Percentiles rank a stretch among this genome's conserved stretches.
Evolutionary conservation across 2,888 invertebrate species (phyloP).

Genomic region (Holacanthella duospinosa): DNA sequence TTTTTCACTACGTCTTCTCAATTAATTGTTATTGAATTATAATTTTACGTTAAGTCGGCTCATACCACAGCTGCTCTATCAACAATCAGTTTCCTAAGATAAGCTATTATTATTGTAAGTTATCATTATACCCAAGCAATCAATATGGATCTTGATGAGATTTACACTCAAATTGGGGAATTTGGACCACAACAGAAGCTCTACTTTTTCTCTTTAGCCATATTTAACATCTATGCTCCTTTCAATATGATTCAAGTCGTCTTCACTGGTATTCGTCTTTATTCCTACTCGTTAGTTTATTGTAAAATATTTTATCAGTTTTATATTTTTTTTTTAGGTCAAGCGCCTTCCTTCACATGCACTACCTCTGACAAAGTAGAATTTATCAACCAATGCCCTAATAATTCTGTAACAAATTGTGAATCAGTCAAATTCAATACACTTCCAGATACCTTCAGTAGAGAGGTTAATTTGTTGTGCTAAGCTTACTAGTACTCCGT

Average conservation of each 20-base stretch:
- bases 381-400: slow-evolving; percentile 21
- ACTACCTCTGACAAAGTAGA: not conserved
- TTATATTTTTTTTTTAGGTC: slow-evolving; percentile 12
- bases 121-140: too few species aligned
- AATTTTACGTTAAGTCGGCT: too few species aligned
- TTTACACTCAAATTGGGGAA: slow-evolving; percentile 7
- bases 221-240: slow-evolving; percentile 36
- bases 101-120: too few species aligned
- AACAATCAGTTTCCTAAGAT: too few species aligned
- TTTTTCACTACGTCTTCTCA: too few species aligned
- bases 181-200: slow-evolving; percentile 37
- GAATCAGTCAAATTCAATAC: slow-evolving; percentile 16
- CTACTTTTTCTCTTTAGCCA: slow-evolving; percentile 34
- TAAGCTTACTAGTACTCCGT: not conserved
- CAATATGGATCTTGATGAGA: slow-evolving; percentile 3
- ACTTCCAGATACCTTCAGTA: slow-evolving; percentile 24
- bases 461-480: slow-evolving; percentile 20
- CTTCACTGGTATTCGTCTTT: slow-evolving; percentile 39
- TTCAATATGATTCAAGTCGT: slow-evolving; percentile 37
- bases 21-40: too few species aligned
- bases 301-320: not conserved
- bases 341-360: slow-evolving; percentile 24
- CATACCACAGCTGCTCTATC: too few species aligned
- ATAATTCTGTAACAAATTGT: slow-evolving; percentile 13
- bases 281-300: slow-evolving; percentile 2